Base-by-base conservation (phyloP, 2,888 invertebrate genomes). In the Synanthedon formicaeformis region DNA sequence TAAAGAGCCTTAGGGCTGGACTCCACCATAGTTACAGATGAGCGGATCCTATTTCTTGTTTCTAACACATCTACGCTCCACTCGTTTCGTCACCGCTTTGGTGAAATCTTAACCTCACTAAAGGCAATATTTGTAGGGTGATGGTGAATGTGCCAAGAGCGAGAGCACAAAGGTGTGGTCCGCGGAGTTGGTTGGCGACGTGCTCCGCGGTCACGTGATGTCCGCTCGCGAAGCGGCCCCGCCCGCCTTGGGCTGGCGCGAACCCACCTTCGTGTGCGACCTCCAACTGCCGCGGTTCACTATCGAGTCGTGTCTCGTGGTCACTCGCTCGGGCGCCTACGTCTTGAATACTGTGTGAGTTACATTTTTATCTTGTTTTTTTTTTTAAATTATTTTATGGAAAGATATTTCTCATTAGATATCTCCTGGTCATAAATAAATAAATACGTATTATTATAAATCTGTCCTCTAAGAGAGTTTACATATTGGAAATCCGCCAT, bases 311-410 rank as follows among this genome's bases (percentile, higher is more conserved):
- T 91, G 91, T 60, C 71, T 91, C 1, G 67, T 91, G 6, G 75
- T 91, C 14, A 91, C 91, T 3, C 82, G 81, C 34, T 73, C 78
- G 52, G 89, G 88, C 13, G 88, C 89, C 34, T 91, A 90, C 63
- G 78, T 90, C 52, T 68, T 91, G 51, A 85, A 79, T 54, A 87
- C 87, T 54, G 79, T 84, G 88, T 88, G 67, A 82, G 86, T 76
- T n/a, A n/a, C 6, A 23, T 3, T 48, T 48, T 55, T 40, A 10
- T 10, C 51, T 48, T 45, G 27, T 18, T n/a, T n/a, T n/a, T n/a
- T n/a, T n/a, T n/a, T n/a, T n/a, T n/a, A n/a, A n/a, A n/a, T n/a
- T n/a, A n/a, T n/a, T n/a, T n/a, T n/a, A n/a, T n/a, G n/a, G n/a
- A n/a, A n/a, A n/a, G n/a, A n/a, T n/a, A n/a, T n/a, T n/a, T n/a